These are phyloP conservation scores for Smithornis capensis DNA, from an alignment of 2,113 vertebrate species.

Conservation along the genomic window DNA sequence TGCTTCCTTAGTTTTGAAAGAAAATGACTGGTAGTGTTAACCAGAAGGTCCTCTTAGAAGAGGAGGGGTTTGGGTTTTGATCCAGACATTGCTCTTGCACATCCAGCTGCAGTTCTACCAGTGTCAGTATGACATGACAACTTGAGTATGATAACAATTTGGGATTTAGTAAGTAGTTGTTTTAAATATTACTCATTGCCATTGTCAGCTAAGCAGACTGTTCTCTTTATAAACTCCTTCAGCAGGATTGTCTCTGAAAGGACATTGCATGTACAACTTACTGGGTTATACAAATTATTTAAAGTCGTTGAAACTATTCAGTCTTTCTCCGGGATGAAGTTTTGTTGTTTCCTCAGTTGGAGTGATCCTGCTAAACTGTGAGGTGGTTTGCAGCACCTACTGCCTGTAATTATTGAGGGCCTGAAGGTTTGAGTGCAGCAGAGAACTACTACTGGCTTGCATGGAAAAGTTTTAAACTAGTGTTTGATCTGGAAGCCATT, in stretches of 20 bases:
- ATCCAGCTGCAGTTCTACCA: neutral
- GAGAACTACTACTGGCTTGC: neutral
- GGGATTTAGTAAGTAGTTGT: neutral
- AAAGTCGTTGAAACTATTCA: neutral
- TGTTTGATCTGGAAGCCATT: neutral
- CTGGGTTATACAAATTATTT: neutral
- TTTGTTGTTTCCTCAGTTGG: neutral
- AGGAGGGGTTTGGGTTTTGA: neutral
- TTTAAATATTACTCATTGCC: neutral
- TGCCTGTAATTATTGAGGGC: neutral
- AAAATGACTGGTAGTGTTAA: neutral
- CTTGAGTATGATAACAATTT: neutral
- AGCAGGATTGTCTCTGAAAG: neutral
- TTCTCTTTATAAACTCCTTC: neutral
- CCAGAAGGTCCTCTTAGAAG: neutral
- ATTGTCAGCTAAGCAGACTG: neutral
- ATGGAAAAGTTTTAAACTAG: neutral
- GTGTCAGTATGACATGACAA: neutral
- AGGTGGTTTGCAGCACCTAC: neutral
- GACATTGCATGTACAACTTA: neutral
- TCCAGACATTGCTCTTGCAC: neutral
- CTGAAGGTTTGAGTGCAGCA: neutral
- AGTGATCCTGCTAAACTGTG: neutral
- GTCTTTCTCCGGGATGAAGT: neutral
- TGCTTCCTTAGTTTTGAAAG: neutral